phyloP scores from a whole-genome alignment of 2,797 vertebrate species.

The Cynopterus sphinx region DNA sequence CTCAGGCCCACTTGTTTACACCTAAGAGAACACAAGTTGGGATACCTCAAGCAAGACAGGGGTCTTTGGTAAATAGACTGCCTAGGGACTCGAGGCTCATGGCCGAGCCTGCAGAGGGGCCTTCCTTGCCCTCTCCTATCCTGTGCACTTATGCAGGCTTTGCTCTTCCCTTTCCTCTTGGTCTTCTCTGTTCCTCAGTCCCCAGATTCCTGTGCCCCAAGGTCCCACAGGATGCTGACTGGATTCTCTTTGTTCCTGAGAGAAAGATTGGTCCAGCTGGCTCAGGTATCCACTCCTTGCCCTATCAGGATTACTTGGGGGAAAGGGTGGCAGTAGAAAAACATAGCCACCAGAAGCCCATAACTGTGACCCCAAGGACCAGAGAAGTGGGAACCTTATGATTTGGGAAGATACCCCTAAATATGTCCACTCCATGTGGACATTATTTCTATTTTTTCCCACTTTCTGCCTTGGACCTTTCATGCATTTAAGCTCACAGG shows the following conservation, averaged over 20 bases:
- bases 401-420: too few relatives aligned
- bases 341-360: too few relatives aligned
- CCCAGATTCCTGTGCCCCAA: not conserved
- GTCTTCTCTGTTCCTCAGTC: too few relatives aligned
- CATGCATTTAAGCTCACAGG: not conserved
- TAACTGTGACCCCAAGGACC: not conserved
- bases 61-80: not conserved
- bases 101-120: too few relatives aligned
- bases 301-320: not conserved
- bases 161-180: not conserved
- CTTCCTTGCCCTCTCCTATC: not conserved
- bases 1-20: not conserved
- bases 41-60: not conserved
- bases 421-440: not conserved
- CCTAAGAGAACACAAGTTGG: not conserved
- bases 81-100: not conserved
- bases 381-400: fast-evolving
- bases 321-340: not conserved
- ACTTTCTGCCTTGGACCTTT: not conserved
- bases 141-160: fast-evolving
- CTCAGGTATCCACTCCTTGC: not conserved
- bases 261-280: not conserved
- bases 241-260: not conserved
- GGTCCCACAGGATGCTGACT: not conserved
- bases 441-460: not conserved